phyloP scores from a whole-genome alignment of 2,888 invertebrate genomes.

The Taphrorychus bicolor region DNA sequence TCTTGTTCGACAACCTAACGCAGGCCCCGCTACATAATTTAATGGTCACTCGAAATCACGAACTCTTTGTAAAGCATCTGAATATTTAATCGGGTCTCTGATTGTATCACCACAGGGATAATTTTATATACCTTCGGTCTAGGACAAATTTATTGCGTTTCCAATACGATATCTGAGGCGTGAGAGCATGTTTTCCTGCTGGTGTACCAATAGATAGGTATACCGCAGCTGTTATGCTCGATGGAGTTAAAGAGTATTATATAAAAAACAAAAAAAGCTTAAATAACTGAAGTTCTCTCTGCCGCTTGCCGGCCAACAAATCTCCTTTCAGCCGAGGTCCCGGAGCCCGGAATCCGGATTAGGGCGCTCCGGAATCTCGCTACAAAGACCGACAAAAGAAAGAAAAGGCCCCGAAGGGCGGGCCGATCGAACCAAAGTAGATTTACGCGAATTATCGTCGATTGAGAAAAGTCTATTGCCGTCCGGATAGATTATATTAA shows the following conservation, averaged over 20 bases:
- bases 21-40: constrained; percentile 31
- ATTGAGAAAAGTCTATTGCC: constrained; percentile 34
- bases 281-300: constrained; percentile 16
- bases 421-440: constrained; percentile 39
- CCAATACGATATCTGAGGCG: neutral
- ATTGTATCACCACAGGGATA: constrained; percentile 23
- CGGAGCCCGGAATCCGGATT: constrained; percentile 34
- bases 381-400: constrained; percentile 37
- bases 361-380: constrained; percentile 30
- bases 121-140: constrained; percentile 5
- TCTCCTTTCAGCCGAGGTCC: constrained; percentile 24
- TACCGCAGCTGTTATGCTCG: neutral
- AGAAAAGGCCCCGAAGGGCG: constrained; percentile 34
- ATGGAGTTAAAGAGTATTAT: no score
- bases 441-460: constrained; percentile 37
- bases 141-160: neutral
- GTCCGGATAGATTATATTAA: constrained; percentile 14
- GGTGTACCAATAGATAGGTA: neutral
- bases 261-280: neutral
- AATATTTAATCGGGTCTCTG: constrained; percentile 26
- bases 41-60: constrained; percentile 32
- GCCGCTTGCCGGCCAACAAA: constrained; percentile 22
- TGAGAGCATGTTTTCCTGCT: neutral
- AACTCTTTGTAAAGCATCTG: constrained; percentile 25
- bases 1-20: constrained; percentile 32